These are phyloP conservation scores for Carterocephalus palaemon DNA, from an alignment of 2,888 invertebrate genomes.

Conservation along the genomic window DNA sequence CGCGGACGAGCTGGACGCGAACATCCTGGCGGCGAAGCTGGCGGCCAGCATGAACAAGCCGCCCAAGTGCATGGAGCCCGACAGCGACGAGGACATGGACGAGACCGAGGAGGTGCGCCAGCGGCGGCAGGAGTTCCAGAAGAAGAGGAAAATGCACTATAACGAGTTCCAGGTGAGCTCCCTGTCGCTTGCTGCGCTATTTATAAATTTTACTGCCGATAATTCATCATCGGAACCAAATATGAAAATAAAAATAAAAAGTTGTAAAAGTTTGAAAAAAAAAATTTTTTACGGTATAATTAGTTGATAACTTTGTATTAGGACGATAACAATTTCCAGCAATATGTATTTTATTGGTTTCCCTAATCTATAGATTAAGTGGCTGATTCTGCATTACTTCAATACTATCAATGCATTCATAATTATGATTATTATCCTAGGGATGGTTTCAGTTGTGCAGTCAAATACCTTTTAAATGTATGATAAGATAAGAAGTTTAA, in stretches of 20 bases:
- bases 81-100: slow-evolving; percentile 79
- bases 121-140: slow-evolving; percentile 89
- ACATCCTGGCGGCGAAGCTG: slow-evolving; percentile 86
- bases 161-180: slow-evolving; percentile 87
- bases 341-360: neutral
- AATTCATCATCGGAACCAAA: slow-evolving; percentile 8
- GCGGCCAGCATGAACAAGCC: slow-evolving; percentile 75
- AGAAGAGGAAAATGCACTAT: slow-evolving; percentile 97
- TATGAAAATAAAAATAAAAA: neutral
- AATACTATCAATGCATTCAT: neutral
- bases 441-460: neutral
- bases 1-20: slow-evolving; percentile 81
- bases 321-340: too few relatives aligned
- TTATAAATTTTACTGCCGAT: slow-evolving; percentile 7
- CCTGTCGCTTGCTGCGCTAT: slow-evolving; percentile 10
- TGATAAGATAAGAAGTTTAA: too few relatives aligned
- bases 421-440: neutral
- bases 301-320: too few relatives aligned
- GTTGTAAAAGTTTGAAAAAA: neutral
- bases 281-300: too few relatives aligned
- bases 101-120: slow-evolving; percentile 82
- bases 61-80: slow-evolving; percentile 66
- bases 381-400: neutral
- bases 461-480: too few relatives aligned
- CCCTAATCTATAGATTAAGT: too few relatives aligned